Conservation (phyloP, 2,113 vertebrate genomes). For the Vulpes lagopus region DNA sequence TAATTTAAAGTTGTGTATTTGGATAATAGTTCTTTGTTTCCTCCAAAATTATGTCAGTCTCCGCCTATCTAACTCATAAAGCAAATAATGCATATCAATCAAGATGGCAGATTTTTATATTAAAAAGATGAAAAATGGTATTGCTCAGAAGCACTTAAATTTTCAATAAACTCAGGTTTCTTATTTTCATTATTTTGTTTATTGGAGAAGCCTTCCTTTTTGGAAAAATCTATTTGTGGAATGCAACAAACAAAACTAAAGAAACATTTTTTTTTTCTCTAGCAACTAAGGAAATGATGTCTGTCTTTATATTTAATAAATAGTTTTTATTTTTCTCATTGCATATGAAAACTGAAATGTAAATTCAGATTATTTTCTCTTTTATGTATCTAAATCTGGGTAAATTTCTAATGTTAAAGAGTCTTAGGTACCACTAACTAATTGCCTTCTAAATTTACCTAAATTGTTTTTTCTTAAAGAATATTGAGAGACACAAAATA, state of each 20-base stretch:
- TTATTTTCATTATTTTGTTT: neutral
- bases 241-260: neutral
- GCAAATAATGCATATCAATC: neutral
- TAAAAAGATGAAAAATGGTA: neutral
- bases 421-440: neutral
- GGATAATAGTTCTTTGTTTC: neutral
- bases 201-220: neutral
- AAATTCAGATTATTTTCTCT: conserved; percentile 13
- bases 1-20: conserved; percentile 14
- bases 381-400: neutral
- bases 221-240: neutral
- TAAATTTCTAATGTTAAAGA: neutral
- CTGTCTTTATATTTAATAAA: neutral
- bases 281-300: neutral
- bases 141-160: neutral
- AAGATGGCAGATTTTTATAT: conserved; percentile 15
- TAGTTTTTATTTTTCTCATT: neutral
- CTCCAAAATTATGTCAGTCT: neutral
- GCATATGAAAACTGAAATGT: neutral
- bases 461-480: neutral
- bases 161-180: neutral
- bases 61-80: neutral
- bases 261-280: neutral
- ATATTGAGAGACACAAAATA: neutral
- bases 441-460: conserved; percentile 15